Evolutionary conservation across 2,888 invertebrate genomes (phyloP).

Genomic region (Plusia festucae): DNA sequence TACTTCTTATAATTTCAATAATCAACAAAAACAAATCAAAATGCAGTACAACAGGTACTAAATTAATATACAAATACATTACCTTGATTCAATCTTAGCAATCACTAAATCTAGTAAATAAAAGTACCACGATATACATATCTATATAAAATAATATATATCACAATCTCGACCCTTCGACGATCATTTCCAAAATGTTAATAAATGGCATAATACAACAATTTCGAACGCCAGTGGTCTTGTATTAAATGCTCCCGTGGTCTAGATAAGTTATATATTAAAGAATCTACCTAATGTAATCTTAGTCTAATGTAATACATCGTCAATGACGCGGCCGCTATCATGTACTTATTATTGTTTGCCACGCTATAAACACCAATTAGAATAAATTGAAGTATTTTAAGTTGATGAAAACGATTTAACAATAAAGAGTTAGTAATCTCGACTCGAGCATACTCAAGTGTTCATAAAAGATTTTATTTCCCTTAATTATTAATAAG

Average conservation of each 20-base stretch:
- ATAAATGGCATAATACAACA: conserved; percentile 44
- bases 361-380: conserved; percentile 42
- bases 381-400: conserved; percentile 55
- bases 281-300: conserved; percentile 66
- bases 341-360: conserved; percentile 44
- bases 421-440: conserved; percentile 30
- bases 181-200: conserved; percentile 56
- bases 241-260: conserved; percentile 75
- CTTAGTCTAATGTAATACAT: conserved; percentile 68
- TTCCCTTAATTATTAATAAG: conserved; percentile 30
- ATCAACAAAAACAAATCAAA: conserved; percentile 55
- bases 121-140: conserved; percentile 52
- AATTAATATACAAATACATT: conserved; percentile 58
- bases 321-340: conserved; percentile 58
- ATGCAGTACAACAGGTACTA: conserved; percentile 52
- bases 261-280: conserved; percentile 69
- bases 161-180: conserved; percentile 67
- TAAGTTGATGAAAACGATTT: conserved; percentile 49
- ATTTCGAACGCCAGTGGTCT: conserved; percentile 64
- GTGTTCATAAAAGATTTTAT: conserved; percentile 28
- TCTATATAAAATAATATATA: conserved; percentile 60
- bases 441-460: conserved; percentile 25
- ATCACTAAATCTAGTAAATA: conserved; percentile 54
- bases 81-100: conserved; percentile 52
- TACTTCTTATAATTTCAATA: conserved; percentile 44